These are phyloP conservation scores for Nannoperca australis DNA, from an alignment of 2,797 vertebrate genomes.

Conservation along the genomic window DNA sequence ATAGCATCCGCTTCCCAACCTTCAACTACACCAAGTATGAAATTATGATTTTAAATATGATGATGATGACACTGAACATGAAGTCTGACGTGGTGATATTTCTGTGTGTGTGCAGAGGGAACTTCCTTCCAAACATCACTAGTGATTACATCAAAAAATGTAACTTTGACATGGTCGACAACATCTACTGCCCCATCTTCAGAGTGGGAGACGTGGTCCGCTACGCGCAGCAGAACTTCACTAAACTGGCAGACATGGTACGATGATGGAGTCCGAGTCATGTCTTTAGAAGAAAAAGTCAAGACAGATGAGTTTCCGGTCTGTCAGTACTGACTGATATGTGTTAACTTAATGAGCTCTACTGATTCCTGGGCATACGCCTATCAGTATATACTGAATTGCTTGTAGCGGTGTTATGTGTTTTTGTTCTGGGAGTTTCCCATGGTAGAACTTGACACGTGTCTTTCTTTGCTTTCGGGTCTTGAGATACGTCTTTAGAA, in stretches of 20 bases:
- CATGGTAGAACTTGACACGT: not conserved
- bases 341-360: not conserved
- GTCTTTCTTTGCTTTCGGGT: not conserved
- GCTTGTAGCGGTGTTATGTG: not conserved
- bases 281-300: not conserved
- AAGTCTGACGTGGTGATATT: slow-evolving; percentile 5
- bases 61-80: not conserved
- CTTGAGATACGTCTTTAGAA: not conserved
- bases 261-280: not conserved
- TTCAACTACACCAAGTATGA: slow-evolving; percentile 94
- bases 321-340: not conserved
- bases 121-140: slow-evolving; percentile 89
- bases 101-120: slow-evolving; percentile 85
- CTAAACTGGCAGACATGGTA: slow-evolving; percentile 88
- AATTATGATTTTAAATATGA: not conserved
- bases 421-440: not conserved
- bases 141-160: slow-evolving; percentile 83
- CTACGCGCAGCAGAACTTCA: slow-evolving; percentile 91
- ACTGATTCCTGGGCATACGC: not conserved
- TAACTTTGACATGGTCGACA: slow-evolving; percentile 87
- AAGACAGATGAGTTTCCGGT: not conserved
- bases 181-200: slow-evolving; percentile 94
- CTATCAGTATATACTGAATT: not conserved
- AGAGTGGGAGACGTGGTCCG: slow-evolving; percentile 91
- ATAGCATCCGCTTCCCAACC: slow-evolving; percentile 93